Evolutionary conservation across 2,113 vertebrate species (phyloP).

Genomic region (Bombycilla garrulus): DNA sequence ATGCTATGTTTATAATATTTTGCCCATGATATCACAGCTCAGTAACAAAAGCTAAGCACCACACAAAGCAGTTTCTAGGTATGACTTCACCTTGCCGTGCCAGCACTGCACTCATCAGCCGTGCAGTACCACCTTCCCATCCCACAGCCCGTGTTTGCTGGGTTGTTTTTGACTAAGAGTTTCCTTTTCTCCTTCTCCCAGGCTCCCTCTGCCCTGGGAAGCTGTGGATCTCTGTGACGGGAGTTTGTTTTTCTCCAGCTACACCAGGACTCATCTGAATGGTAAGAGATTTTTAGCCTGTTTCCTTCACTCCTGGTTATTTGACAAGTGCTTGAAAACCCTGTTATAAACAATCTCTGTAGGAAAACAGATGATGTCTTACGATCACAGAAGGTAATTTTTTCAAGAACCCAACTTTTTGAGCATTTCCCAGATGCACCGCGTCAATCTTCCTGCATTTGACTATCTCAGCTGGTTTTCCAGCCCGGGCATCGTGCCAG

Average conservation of each 20-base stretch:
- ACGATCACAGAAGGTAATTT: conserved; percentile 62
- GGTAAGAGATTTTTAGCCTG: conserved; percentile 55
- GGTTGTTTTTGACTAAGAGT: conserved; percentile 29
- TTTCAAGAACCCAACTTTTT: conserved; percentile 65
- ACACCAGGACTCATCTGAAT: conserved; percentile 34
- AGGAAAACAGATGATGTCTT: conserved; percentile 58
- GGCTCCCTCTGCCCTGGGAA: conserved; percentile 61
- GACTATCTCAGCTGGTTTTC: conserved; percentile 71
- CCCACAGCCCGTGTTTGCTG: conserved; percentile 3
- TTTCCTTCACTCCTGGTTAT: conserved; percentile 68
- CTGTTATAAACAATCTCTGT: conserved; percentile 60
- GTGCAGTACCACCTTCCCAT: conserved; percentile 30
- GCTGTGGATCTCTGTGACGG: conserved; percentile 42
- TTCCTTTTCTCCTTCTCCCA: conserved; percentile 59
- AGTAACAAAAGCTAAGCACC: conserved; percentile 76
- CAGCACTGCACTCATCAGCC: conserved; percentile 33
- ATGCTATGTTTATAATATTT: conserved; percentile 87
- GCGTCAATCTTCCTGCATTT: conserved; percentile 58
- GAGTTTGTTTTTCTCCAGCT: conserved; percentile 45
- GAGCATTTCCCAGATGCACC: conserved; percentile 49
- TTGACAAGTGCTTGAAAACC: conserved; percentile 64
- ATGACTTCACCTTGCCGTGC: conserved; percentile 76
- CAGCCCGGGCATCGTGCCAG: conserved; percentile 69
- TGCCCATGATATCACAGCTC: conserved; percentile 85
- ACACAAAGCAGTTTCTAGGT: conserved; percentile 72